phyloP scores from a whole-genome alignment of 1,140 invertebrate species.

The Acarapis woodi region DNA sequence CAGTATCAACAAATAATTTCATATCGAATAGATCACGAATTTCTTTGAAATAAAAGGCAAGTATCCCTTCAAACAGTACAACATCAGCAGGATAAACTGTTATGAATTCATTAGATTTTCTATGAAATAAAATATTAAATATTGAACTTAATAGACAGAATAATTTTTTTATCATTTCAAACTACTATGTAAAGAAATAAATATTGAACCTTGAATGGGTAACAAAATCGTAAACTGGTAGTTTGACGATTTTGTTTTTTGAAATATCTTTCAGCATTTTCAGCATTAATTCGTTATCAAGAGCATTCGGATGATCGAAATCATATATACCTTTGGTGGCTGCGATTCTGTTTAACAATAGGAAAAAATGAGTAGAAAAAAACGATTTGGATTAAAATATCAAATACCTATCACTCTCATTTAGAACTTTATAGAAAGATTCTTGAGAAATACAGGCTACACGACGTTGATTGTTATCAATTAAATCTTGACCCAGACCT shows the following conservation, averaged over 20 bases:
- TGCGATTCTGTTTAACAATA: too few species aligned
- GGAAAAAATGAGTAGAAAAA: too few species aligned
- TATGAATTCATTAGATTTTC: conserved; percentile 31
- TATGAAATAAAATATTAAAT: conserved; percentile 19
- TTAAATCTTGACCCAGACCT: conserved; percentile 52
- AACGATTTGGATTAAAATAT: too few species aligned
- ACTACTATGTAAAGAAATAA: background rate
- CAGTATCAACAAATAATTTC: conserved; percentile 97
- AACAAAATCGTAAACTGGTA: conserved; percentile 69
- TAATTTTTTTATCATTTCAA: background rate
- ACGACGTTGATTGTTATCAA: conserved; percentile 55
- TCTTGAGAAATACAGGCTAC: conserved; percentile 86
- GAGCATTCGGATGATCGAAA: conserved; percentile 89
- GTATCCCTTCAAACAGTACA: conserved; percentile 84
- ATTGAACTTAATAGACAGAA: conserved; percentile 5
- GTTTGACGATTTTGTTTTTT: conserved; percentile 46
- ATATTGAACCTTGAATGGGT: conserved; percentile 46
- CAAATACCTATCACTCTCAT: conserved; percentile 42
- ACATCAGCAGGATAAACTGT: conserved; percentile 91
- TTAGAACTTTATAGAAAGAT: conserved; percentile 70
- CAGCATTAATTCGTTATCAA: conserved; percentile 53
- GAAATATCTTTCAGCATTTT: conserved; percentile 47
- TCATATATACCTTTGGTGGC: conserved; percentile 78
- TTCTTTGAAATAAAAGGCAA: conserved; percentile 87
- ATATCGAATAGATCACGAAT: conserved; percentile 86